Percentiles rank a stretch among this genome's conserved stretches.
Conservation (phyloP, 2,797 vertebrate genomes). For the Manis javanica region DNA sequence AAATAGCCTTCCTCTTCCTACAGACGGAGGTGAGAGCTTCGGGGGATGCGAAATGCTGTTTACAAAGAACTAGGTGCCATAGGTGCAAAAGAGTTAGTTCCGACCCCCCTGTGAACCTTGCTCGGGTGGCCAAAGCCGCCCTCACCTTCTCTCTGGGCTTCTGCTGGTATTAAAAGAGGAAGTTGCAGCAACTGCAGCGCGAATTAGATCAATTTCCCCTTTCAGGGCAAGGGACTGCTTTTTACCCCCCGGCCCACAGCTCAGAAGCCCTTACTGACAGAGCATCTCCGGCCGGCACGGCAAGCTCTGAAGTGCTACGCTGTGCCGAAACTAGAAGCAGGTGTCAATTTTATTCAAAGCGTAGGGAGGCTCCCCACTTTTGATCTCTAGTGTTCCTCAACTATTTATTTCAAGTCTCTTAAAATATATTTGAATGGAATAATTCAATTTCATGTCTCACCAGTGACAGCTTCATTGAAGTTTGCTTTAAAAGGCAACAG, state of each 20-base stretch:
- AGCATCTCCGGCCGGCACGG: not conserved
- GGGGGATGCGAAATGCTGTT: not conserved
- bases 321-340: not conserved
- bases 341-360: not conserved
- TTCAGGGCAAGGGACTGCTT: not conserved
- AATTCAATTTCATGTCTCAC: not conserved
- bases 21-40: not conserved
- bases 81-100: not conserved
- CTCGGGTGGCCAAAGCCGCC: not conserved
- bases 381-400: not conserved
- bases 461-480: not conserved
- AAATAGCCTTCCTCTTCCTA: not conserved
- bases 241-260: not conserved
- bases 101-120: not conserved
- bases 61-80: not conserved
- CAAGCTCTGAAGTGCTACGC: not conserved
- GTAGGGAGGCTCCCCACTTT: not conserved
- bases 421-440: constrained; percentile 22
- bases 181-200: not conserved
- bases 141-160: not conserved
- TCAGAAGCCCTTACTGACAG: not conserved
- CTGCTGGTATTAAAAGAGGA: not conserved
- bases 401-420: not conserved
- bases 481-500: not conserved
- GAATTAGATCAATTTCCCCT: not conserved